Percentiles rank a stretch among this genome's conserved stretches.
Conservation (phyloP, 2,113 vertebrate genomes). For the Indicator maculatus region DNA sequence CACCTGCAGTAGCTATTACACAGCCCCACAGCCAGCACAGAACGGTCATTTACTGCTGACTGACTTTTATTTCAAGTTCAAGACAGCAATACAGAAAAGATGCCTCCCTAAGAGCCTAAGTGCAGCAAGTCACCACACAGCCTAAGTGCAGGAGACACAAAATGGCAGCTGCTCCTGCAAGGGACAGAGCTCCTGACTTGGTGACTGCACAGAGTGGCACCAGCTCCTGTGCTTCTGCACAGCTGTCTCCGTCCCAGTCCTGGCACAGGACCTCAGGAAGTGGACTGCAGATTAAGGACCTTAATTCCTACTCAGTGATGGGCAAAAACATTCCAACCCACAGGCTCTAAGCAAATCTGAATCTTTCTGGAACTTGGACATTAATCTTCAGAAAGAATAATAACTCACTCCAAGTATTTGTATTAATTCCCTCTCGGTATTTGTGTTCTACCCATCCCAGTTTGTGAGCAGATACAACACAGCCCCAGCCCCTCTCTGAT, state of each 20-base stretch:
- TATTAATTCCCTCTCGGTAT: too few relatives aligned
- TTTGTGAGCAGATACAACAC: background rate
- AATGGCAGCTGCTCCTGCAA: background rate
- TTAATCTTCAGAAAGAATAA: background rate
- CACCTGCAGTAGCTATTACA: background rate
- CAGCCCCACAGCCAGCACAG: background rate
- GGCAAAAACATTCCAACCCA: background rate
- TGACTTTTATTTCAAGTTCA: background rate
- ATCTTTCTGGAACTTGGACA: background rate
- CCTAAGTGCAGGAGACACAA: background rate
- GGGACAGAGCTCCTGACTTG: background rate
- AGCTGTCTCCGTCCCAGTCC: background rate
- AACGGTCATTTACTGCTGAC: background rate
- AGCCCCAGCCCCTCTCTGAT: background rate
- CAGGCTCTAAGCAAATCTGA: background rate
- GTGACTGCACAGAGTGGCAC: background rate
- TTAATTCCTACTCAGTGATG: background rate
- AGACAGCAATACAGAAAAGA: background rate
- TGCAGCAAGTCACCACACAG: background rate
- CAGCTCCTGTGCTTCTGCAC: background rate
- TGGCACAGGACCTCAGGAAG: background rate
- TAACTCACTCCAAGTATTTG: background rate
- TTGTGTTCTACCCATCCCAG: background rate
- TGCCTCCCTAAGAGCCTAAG: background rate
- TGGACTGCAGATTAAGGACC: background rate